Evolutionary conservation across 1,140 invertebrate genomes (phyloP).

Genomic region (Dinothrombium tinctorium): DNA sequence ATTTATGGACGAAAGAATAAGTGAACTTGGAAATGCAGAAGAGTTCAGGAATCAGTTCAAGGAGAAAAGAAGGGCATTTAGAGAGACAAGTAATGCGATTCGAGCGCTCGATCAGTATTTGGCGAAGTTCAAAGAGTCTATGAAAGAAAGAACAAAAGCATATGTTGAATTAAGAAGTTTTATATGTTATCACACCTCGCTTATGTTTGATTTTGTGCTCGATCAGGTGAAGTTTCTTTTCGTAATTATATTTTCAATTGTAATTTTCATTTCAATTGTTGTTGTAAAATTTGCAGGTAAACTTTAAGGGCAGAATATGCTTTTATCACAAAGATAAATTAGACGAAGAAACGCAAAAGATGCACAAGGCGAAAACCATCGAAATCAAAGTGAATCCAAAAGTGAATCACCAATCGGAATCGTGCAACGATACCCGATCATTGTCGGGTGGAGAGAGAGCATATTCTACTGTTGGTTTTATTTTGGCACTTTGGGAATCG

Average conservation of each 20-base stretch:
- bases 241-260: no score
- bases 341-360: conserved; percentile 1
- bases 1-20: conserved; percentile 7
- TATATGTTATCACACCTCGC: background rate
- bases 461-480: conserved; percentile 76
- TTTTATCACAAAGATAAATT: background rate
- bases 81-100: background rate
- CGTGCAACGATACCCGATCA: conserved; percentile 20
- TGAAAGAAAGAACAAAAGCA: background rate
- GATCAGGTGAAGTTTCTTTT: no score
- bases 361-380: conserved; percentile 11
- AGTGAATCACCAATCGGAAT: conserved; percentile 11
- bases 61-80: background rate
- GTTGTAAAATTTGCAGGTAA: no score
- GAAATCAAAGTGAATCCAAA: conserved; percentile 9
- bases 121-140: background rate
- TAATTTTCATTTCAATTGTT: no score
- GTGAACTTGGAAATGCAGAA: background rate
- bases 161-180: background rate
- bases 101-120: background rate
- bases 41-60: background rate
- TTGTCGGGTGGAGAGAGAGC: conserved; percentile 87
- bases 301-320: background rate
- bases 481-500: conserved; percentile 75
- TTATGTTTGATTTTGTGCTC: conserved; percentile 1